Conservation (phyloP, 1,140 invertebrate species). For the Heliothis virescens region DNA sequence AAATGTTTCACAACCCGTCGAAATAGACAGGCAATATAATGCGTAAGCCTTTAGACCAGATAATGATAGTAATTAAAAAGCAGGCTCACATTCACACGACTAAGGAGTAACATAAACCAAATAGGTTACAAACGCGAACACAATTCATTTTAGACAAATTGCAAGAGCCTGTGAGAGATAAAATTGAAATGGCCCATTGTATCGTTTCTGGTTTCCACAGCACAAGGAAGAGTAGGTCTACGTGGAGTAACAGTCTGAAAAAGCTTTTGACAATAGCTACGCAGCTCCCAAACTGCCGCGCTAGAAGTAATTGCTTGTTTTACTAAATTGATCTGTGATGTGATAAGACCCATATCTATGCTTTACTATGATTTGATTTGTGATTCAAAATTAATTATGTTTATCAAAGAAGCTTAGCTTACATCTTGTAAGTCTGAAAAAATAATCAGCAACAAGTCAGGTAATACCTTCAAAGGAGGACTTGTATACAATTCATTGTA, state of each 20-base stretch:
- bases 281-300: conserved; percentile 33
- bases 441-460: no score
- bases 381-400: no score
- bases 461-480: no score
- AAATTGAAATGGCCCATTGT: conserved; percentile 55
- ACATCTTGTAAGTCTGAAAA: no score
- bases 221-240: conserved; percentile 41
- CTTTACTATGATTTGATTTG: no score
- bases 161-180: conserved; percentile 57
- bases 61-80: conserved; percentile 36
- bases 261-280: conserved; percentile 42
- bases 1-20: neutral
- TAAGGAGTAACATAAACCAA: conserved; percentile 29
- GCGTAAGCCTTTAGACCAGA: conserved; percentile 17
- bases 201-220: conserved; percentile 60
- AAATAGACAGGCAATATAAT: conserved; percentile 7
- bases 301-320: conserved; percentile 6
- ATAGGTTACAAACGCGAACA: conserved; percentile 40
- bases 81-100: conserved; percentile 33
- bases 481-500: no score
- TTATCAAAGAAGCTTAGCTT: no score
- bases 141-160: conserved; percentile 55
- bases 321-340: neutral
- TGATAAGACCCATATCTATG: no score
- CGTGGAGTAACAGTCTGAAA: conserved; percentile 34